These are phyloP conservation scores for Erynnis tages DNA, from an alignment of 2,888 invertebrate genomes.

Conservation along the genomic window DNA sequence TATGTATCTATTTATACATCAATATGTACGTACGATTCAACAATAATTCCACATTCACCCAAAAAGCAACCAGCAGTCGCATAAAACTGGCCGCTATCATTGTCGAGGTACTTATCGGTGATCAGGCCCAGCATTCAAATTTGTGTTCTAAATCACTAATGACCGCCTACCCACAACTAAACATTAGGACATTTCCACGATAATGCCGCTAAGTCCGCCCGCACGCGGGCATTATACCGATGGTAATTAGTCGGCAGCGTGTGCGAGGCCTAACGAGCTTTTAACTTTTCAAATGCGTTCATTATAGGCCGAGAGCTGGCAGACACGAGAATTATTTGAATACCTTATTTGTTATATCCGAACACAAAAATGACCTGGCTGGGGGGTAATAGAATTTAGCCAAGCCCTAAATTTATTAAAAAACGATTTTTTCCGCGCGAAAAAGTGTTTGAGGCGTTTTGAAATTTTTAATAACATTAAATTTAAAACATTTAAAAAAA, in stretches of 20 bases:
- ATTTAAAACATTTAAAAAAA: too few relatives aligned
- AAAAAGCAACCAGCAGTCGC: not conserved
- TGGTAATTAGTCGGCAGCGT: constrained; percentile 69
- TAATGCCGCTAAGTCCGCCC: constrained; percentile 75
- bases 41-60: not conserved
- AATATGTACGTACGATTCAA: too few relatives aligned
- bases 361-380: too few relatives aligned
- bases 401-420: too few relatives aligned
- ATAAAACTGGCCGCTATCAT: constrained; percentile 29
- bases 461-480: too few relatives aligned
- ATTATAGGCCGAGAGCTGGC: too few relatives aligned
- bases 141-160: constrained; percentile 55
- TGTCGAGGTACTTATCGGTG: constrained; percentile 22
- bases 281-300: constrained; percentile 78
- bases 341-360: too few relatives aligned
- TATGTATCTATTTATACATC: too few relatives aligned
- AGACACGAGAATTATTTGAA: too few relatives aligned
- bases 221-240: constrained; percentile 60
- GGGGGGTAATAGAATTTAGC: too few relatives aligned
- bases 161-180: constrained; percentile 58
- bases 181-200: constrained; percentile 77
- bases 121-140: constrained; percentile 35
- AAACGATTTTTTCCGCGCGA: too few relatives aligned
- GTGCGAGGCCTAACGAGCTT: constrained; percentile 64
- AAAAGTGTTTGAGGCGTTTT: too few relatives aligned